A percentile compares a stretch with the other conserved stretches of the same genome.
These are phyloP conservation scores for Umimayanthus kanabou DNA, from an alignment of 92 coral and sea anemone genomes.

Conservation along the genomic window DNA sequence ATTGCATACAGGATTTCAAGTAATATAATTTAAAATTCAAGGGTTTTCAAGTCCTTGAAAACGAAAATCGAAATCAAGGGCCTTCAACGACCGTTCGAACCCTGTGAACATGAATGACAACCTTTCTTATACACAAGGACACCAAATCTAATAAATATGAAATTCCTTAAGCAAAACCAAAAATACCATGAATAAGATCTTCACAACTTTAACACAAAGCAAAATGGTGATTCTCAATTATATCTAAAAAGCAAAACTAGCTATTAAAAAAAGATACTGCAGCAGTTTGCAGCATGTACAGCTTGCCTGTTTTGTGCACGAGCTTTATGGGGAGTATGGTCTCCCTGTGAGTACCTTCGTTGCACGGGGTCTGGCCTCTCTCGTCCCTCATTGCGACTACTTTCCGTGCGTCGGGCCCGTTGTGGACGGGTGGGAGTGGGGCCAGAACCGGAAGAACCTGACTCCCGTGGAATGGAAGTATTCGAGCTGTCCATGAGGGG, in stretches of 20 bases:
- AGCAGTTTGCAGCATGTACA: constrained; percentile 14
- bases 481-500: constrained; percentile 81
- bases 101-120: too few species aligned
- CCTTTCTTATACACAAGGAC: too few species aligned
- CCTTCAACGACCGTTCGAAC: too few species aligned
- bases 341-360: constrained; percentile 92
- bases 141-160: too few species aligned
- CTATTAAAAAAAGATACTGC: not conserved
- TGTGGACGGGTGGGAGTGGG: constrained; percentile 81
- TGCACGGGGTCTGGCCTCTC: constrained; percentile 78
- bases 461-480: constrained; percentile 67
- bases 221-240: not conserved
- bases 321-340: constrained; percentile 63
- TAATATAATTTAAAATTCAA: too few species aligned
- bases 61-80: too few species aligned
- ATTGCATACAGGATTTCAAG: too few species aligned
- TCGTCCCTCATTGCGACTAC: constrained; percentile 66
- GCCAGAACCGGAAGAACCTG: constrained; percentile 66
- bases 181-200: too few species aligned
- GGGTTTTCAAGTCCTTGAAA: too few species aligned
- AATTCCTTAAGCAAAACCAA: too few species aligned
- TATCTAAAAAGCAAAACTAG: not conserved
- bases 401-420: constrained; percentile 64
- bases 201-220: too few species aligned
- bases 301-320: constrained; percentile 71